Conservation (phyloP, 2,888 invertebrate genomes). For the Caenorhabditis sp. region DNA sequence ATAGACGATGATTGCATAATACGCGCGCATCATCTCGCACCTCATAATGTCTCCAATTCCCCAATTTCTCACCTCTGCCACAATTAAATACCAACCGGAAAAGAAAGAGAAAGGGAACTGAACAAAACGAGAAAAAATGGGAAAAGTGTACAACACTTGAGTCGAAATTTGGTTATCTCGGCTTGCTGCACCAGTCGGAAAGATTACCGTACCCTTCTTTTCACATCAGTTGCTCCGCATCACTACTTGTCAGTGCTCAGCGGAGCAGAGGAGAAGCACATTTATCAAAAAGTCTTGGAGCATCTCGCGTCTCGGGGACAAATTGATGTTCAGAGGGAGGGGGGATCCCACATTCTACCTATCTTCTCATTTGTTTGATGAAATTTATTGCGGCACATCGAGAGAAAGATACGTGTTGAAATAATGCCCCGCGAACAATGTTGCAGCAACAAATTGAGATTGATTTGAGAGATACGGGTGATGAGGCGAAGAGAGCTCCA, state of each 20-base stretch:
- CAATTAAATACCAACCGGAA: conserved; percentile 41
- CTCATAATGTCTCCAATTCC: conserved; percentile 42
- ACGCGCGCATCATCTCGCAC: conserved; percentile 56
- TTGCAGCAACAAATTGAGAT: conserved; percentile 51
- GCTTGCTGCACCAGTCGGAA: conserved; percentile 36
- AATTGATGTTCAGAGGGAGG: conserved; percentile 51
- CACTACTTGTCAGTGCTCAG: conserved; percentile 33
- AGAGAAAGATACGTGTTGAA: conserved; percentile 10
- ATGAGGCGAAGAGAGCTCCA: background rate
- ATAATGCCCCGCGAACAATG: conserved; percentile 31
- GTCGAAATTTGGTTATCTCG: conserved; percentile 21
- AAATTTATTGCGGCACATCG: conserved; percentile 50
- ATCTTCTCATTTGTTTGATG: conserved; percentile 56
- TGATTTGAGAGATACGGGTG: conserved; percentile 32
- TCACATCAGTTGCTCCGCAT: conserved; percentile 47
- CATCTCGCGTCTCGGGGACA: conserved; percentile 20
- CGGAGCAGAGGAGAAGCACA: conserved; percentile 21
- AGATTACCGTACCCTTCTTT: conserved; percentile 49
- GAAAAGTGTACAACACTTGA: conserved; percentile 6
- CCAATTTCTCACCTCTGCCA: background rate
- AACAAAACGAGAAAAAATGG: conserved; percentile 7
- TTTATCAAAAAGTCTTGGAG: conserved; percentile 53
- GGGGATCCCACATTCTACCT: conserved; percentile 39
- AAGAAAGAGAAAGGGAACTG: conserved; percentile 11
- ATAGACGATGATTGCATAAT: conserved; percentile 58